These are phyloP conservation scores for Collichthys lucidus DNA, from an alignment of 2,113 vertebrate species.

Conservation along the genomic window DNA sequence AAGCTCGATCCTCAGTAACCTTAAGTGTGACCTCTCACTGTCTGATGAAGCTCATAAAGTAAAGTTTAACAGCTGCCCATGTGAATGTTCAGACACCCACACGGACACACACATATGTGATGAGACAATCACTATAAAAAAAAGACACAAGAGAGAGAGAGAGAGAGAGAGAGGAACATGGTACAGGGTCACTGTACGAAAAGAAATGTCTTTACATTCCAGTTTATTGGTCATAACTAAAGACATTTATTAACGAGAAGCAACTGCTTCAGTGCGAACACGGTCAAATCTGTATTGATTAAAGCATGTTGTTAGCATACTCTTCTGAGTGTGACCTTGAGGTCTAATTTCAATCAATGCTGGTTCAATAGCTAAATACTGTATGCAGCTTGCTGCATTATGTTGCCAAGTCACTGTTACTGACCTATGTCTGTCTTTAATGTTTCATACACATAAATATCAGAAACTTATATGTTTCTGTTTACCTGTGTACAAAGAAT, in stretches of 20 bases:
- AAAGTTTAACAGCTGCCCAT: slow-evolving; percentile 21
- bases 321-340: slow-evolving; percentile 2
- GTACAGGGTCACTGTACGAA: background rate
- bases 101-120: slow-evolving; percentile 17
- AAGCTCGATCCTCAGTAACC: slow-evolving; percentile 58
- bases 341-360: slow-evolving; percentile 32
- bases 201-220: background rate
- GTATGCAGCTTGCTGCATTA: background rate
- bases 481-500: background rate
- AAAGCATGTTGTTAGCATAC: slow-evolving; percentile 36
- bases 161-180: background rate
- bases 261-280: slow-evolving; percentile 27
- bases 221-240: slow-evolving; percentile 29
- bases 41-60: slow-evolving; percentile 70
- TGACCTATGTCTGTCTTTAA: background rate
- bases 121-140: background rate
- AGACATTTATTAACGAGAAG: slow-evolving; percentile 37
- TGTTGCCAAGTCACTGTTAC: background rate
- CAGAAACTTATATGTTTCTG: too few species aligned
- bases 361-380: background rate
- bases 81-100: slow-evolving; percentile 9
- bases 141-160: background rate
- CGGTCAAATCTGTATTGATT: slow-evolving; percentile 55
- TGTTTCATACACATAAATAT: too few species aligned
- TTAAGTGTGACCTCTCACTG: slow-evolving; percentile 62